These are phyloP conservation scores for Sarcoramphus papa DNA, from an alignment of 2,797 vertebrate genomes.

Conservation along the genomic window DNA sequence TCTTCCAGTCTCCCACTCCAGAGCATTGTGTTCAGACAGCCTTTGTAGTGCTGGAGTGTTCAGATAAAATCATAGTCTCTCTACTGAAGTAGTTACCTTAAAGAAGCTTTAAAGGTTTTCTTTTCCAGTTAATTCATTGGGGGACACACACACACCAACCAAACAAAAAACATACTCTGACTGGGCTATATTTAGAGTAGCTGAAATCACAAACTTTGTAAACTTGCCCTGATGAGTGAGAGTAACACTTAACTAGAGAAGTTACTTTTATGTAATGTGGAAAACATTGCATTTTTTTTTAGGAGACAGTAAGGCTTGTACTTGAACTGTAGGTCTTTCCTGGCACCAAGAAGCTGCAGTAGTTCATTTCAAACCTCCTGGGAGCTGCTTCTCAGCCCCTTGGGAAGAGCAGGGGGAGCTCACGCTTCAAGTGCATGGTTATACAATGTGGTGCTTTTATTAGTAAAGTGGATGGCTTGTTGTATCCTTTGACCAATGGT, in stretches of 20 bases:
- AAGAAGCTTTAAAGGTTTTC: neutral
- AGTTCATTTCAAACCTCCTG: neutral
- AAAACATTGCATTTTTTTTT: accelerated
- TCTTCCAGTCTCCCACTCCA: neutral
- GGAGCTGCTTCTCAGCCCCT: neutral
- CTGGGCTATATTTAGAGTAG: neutral
- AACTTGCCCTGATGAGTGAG: neutral
- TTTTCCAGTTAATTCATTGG: neutral
- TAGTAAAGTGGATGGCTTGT: neutral
- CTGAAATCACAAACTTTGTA: neutral
- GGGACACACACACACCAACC: too few species aligned
- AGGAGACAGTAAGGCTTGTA: neutral
- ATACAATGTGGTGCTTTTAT: accelerated
- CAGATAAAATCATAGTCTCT: neutral
- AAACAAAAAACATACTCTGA: neutral
- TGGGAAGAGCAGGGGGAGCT: neutral
- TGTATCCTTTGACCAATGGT: neutral
- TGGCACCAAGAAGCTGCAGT: neutral
- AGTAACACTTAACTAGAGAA: neutral
- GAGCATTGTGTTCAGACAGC: neutral
- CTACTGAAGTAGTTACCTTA: neutral
- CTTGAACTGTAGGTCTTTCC: neutral
- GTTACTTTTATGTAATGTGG: neutral
- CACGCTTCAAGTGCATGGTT: neutral
- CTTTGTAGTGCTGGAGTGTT: neutral